phyloP scores from a whole-genome alignment of 2,797 vertebrate species.

The Parambassis ranga region DNA sequence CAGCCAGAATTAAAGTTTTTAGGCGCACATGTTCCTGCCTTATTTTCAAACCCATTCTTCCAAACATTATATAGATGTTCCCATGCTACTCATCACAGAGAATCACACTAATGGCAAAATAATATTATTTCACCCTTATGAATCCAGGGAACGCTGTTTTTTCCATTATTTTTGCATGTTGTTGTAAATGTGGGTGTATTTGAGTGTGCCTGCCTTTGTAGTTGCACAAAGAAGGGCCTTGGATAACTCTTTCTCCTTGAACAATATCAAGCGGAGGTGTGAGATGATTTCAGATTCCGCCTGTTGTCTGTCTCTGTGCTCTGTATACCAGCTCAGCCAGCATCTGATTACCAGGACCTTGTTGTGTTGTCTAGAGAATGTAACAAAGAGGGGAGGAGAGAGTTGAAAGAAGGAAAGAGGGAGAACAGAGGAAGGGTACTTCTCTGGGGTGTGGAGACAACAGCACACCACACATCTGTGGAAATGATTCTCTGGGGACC shows the following conservation, averaged over 20 bases:
- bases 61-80: background rate
- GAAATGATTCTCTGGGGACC: slow-evolving; percentile 54
- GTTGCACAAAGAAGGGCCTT: slow-evolving; percentile 26
- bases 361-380: slow-evolving; percentile 59
- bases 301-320: slow-evolving; percentile 45
- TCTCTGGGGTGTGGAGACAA: slow-evolving; percentile 55
- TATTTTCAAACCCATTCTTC: background rate
- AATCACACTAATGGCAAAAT: background rate
- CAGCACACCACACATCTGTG: slow-evolving; percentile 61
- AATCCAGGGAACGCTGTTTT: background rate
- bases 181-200: slow-evolving; percentile 30
- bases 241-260: slow-evolving; percentile 69
- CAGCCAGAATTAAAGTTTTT: background rate
- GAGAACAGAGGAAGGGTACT: slow-evolving; percentile 34
- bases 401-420: slow-evolving; percentile 8
- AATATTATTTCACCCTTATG: background rate
- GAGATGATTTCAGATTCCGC: slow-evolving; percentile 67
- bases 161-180: slow-evolving; percentile 37
- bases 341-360: slow-evolving; percentile 65
- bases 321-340: slow-evolving; percentile 42
- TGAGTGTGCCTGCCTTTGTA: slow-evolving; percentile 33
- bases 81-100: background rate
- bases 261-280: slow-evolving; percentile 67
- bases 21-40: background rate
- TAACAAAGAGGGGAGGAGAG: slow-evolving; percentile 34